These are phyloP conservation scores for Augochlora pura DNA, from an alignment of 1,140 invertebrate genomes.

Conservation along the genomic window DNA sequence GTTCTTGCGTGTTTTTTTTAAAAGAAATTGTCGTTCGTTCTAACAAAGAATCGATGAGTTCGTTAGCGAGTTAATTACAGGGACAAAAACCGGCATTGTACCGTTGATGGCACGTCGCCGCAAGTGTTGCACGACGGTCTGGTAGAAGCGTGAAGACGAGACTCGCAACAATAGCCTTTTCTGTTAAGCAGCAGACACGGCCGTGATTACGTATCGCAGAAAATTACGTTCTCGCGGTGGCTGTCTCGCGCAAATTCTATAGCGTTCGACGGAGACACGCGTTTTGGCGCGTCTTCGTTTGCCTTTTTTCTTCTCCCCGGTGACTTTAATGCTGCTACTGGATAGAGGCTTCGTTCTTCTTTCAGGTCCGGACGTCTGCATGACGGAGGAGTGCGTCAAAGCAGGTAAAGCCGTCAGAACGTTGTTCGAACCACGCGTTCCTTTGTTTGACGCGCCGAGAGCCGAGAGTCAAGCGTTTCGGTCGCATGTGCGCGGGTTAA, in stretches of 20 bases:
- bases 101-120: no score
- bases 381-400: conserved; percentile 86
- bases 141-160: not conserved
- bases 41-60: no score
- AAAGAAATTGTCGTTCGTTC: no score
- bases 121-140: no score
- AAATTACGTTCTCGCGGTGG: not conserved
- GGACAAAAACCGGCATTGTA: no score
- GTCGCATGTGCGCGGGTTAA: no score
- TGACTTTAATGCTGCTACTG: not conserved
- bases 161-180: not conserved
- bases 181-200: not conserved
- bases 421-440: not conserved
- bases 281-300: no score
- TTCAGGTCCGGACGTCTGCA: conserved; percentile 82
- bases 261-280: no score
- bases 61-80: no score
- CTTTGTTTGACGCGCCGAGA: no score
- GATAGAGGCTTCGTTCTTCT: conserved; percentile 62
- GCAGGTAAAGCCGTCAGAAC: conserved; percentile 80
- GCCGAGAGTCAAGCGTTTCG: no score
- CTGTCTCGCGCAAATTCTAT: not conserved
- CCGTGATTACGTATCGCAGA: not conserved
- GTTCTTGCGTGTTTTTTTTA: no score
- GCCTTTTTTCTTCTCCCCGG: not conserved